phyloP scores from a whole-genome alignment of 2,113 vertebrate genomes.

The Melanerpes aurifrons region DNA sequence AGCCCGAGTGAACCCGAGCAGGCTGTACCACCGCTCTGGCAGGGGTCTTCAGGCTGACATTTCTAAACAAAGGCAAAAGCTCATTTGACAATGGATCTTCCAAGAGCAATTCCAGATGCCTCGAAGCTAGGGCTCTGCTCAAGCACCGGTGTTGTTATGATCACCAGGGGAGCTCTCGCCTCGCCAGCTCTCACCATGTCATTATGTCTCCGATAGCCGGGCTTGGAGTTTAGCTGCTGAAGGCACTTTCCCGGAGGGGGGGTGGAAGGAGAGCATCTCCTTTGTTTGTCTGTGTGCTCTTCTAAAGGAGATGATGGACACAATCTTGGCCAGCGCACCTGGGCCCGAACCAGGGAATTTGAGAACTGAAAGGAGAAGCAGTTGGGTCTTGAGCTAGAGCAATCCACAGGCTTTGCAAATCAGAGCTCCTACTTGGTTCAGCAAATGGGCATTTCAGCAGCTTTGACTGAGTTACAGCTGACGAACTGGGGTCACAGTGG shows the following conservation, averaged over 20 bases:
- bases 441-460: constrained; percentile 12
- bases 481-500: not conserved
- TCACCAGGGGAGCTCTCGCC: constrained; percentile 65
- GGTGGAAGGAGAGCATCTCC: constrained; percentile 50
- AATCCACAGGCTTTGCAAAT: constrained; percentile 16
- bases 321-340: constrained; percentile 58
- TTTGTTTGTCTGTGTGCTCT: constrained; percentile 59
- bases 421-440: not conserved
- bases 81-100: constrained; percentile 70
- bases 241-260: constrained; percentile 50
- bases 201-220: constrained; percentile 38
- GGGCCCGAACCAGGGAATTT: constrained; percentile 62
- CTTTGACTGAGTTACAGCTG: not conserved
- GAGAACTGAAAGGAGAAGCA: constrained; percentile 66
- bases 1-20: constrained; percentile 62
- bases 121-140: constrained; percentile 52
- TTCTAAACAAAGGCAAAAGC: constrained; percentile 71
- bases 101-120: constrained; percentile 71
- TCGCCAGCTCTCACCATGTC: constrained; percentile 51
- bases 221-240: constrained; percentile 58
- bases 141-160: constrained; percentile 66
- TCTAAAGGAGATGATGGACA: constrained; percentile 57
- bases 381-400: constrained; percentile 36
- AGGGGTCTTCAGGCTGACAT: constrained; percentile 71
- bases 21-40: constrained; percentile 69